A percentile compares a stretch with the other conserved stretches of the same genome.
Evolutionary conservation across 2,888 invertebrate genomes (phyloP).

Genomic region (Drosophila siamana): DNA sequence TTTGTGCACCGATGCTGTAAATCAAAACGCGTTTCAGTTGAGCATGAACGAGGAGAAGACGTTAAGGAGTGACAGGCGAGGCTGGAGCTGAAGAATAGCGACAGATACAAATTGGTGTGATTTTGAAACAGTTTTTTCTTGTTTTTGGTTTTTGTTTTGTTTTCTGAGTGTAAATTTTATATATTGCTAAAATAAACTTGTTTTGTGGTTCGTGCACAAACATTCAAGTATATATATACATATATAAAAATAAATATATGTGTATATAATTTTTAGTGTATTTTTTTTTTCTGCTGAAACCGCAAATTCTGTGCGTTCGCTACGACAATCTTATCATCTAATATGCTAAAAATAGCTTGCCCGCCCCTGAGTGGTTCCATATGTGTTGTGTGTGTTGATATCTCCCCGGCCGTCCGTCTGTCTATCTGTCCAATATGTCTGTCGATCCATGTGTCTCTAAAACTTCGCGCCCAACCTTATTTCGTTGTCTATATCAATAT

Average conservation of each 20-base stretch:
- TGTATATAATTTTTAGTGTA: constrained; percentile 39
- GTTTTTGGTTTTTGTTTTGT: constrained; percentile 10
- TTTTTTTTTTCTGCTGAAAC: constrained; percentile 53
- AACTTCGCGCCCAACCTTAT: constrained; percentile 69
- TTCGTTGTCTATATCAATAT: constrained; percentile 25
- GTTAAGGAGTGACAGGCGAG: too few species aligned
- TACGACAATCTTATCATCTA: constrained; percentile 76
- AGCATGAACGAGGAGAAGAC: background rate
- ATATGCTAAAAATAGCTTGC: constrained; percentile 70
- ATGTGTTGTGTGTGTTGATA: constrained; percentile 31
- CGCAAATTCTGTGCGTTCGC: constrained; percentile 73
- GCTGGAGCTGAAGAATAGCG: constrained; percentile 11
- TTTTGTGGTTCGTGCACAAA: constrained; percentile 49
- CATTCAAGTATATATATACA: constrained; percentile 21
- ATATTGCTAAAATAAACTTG: constrained; percentile 57
- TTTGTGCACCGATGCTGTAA: constrained; percentile 44
- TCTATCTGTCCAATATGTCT: constrained; percentile 7
- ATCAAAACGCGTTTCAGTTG: constrained; percentile 46
- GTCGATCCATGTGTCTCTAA: constrained; percentile 31
- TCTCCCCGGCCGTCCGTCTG: background rate
- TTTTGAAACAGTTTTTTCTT: constrained; percentile 39
- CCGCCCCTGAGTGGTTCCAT: constrained; percentile 65
- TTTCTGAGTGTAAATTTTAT: constrained; percentile 52
- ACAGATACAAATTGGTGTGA: constrained; percentile 41
- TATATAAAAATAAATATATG: constrained; percentile 32